These are phyloP conservation scores for Ranitomeya imitator DNA, from an alignment of 2,113 vertebrate species.

Conservation along the genomic window DNA sequence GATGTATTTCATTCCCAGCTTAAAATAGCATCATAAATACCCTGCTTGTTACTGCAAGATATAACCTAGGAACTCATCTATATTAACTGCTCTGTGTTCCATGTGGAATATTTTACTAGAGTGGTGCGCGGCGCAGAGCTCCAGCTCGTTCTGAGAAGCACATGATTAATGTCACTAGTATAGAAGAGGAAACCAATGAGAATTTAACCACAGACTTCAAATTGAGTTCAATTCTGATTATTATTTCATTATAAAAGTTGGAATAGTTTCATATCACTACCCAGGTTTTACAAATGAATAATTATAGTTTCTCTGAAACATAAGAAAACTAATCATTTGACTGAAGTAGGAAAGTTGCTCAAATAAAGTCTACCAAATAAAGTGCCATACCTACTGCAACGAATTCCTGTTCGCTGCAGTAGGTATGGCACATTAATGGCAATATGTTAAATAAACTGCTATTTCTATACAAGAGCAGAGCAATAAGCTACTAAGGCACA, in stretches of 20 bases:
- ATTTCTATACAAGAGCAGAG: neutral
- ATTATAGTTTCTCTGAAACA: neutral
- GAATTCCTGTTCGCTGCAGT: neutral
- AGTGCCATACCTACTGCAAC: too few species aligned
- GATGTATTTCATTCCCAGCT: neutral
- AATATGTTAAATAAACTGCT: neutral
- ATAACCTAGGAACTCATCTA: slow-evolving; percentile 19
- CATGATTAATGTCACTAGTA: neutral
- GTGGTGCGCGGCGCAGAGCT: neutral
- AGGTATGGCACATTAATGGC: neutral
- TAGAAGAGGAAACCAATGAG: neutral
- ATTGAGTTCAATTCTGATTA: neutral
- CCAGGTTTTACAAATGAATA: neutral
- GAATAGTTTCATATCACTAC: neutral
- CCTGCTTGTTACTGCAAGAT: slow-evolving; percentile 7
- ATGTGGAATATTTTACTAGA: neutral
- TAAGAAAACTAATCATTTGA: neutral
- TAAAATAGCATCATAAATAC: slow-evolving; percentile 12
- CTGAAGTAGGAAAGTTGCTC: neutral
- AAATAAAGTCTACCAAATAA: neutral
- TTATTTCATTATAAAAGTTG: neutral
- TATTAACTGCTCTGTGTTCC: neutral
- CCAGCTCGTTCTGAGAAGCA: neutral
- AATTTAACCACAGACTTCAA: neutral
- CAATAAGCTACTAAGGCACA: neutral